Base-by-base conservation (phyloP, 1,140 invertebrate genomes). In the Drosophila sp. region DNA sequence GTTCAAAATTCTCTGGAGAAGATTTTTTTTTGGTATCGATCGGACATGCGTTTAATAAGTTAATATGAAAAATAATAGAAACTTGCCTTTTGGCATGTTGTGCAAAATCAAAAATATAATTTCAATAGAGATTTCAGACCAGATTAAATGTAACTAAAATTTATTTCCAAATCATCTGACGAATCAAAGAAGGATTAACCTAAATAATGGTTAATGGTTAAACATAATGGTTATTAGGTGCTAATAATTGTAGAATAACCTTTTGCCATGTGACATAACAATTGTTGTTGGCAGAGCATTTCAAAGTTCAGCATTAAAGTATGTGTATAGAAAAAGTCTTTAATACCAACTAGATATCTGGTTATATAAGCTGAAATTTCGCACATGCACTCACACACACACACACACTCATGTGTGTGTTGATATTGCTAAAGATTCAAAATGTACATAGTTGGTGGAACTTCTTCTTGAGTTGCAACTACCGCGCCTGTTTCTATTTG, bases 381-480 rank as follows among this genome's bases (percentile, higher is more conserved):
- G 62, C 40, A 60, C 44, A 76, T 41, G 33, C 63, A 70, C 30
- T 66, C 56, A 60, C 55, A 29, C 10, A 57, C n/a, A 30, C 63
- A 66, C n/a, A 47, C 23, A 60, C 10, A 29, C 30, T 7, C 40
- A 56, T 23, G 44, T 65, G 27, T 30, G 40, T 70, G 60, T 66
- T 66, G 75, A 66, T 78, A 70, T 78, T 74, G 75, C 75, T 40
- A 70, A 66, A 74, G 66, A 63, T 63, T 60, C 35, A 63, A 60
- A 62, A 47, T 73, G 58, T 50, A 41, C 70, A 33, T 17, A 57
- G 60, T 7, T 44, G 30, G 57, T 56, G 66, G 55, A 30, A 57
- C 72, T 78, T 75, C 76, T 75, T 66, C 63, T 63, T 54, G 64
- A 38, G 25, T n/a, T 58, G 62, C 54, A 23, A 10, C 33, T 35